phyloP scores from a whole-genome alignment of 2,113 vertebrate genomes.

The Eptesicus fuscus region DNA sequence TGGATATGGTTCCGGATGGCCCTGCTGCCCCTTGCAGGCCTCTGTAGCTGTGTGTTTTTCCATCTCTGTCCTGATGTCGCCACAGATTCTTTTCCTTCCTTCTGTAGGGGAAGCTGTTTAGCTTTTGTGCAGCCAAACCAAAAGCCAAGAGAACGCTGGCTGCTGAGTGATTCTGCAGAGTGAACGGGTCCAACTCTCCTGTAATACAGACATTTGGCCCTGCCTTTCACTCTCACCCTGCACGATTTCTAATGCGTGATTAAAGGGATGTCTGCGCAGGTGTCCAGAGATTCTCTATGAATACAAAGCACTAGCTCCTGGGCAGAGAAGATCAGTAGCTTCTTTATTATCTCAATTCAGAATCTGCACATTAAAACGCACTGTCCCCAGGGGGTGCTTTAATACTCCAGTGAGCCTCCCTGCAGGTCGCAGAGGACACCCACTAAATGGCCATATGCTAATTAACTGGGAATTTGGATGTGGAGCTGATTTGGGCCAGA shows the following conservation, averaged over 20 bases:
- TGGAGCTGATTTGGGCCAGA: not conserved
- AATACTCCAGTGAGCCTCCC: not conserved
- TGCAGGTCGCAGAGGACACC: not conserved
- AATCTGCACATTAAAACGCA: constrained; percentile 29
- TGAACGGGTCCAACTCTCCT: not conserved
- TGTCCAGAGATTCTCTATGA: not conserved
- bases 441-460: not conserved
- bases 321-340: not conserved
- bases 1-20: not conserved
- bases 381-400: not conserved
- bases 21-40: not conserved
- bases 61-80: not conserved
- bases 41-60: not conserved
- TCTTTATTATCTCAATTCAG: not conserved
- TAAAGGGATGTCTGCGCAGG: not conserved
- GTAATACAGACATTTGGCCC: not conserved
- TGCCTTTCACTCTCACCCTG: not conserved
- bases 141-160: not conserved
- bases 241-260: not conserved
- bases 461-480: not conserved
- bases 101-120: not conserved
- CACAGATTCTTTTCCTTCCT: not conserved
- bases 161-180: not conserved
- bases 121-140: not conserved
- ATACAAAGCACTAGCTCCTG: not conserved